These are phyloP conservation scores for Papilio demoleus DNA, from an alignment of 2,888 invertebrate species.

Conservation along the genomic window DNA sequence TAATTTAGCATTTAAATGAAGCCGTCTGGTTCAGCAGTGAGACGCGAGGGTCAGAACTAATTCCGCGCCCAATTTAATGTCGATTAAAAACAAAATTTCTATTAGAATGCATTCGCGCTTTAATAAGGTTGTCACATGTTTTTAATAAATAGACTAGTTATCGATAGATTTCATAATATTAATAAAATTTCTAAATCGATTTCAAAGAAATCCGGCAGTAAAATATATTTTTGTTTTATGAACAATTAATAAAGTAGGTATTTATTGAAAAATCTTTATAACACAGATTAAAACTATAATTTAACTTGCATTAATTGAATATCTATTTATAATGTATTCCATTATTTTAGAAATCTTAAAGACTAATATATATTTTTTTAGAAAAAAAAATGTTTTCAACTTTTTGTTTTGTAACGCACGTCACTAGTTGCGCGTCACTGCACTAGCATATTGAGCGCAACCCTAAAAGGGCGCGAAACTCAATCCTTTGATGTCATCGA, in stretches of 20 bases:
- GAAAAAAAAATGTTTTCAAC: not conserved
- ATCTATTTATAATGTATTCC: too few species aligned
- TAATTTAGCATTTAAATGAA: conserved; percentile 74
- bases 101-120: conserved; percentile 76
- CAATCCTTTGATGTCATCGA: conserved; percentile 61
- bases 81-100: conserved; percentile 82
- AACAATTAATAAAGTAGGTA: too few species aligned
- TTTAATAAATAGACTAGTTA: conserved; percentile 45
- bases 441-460: conserved; percentile 60
- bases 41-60: conserved; percentile 71
- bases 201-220: too few species aligned
- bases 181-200: conserved; percentile 42
- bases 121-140: conserved; percentile 57
- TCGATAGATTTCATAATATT: conserved; percentile 48
- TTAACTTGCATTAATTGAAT: too few species aligned
- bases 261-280: too few species aligned
- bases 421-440: conserved; percentile 52
- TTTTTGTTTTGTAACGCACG: conserved; percentile 38
- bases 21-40: conserved; percentile 61
- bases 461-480: conserved; percentile 43
- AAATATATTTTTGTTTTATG: too few species aligned
- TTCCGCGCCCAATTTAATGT: conserved; percentile 83
- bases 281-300: too few species aligned
- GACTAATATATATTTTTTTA: too few species aligned
- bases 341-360: not conserved